Evolutionary conservation across 2,797 vertebrate species (phyloP), one percentile per base, ranked within the genome.

Genomic region (Neoniphon sammara): DNA sequence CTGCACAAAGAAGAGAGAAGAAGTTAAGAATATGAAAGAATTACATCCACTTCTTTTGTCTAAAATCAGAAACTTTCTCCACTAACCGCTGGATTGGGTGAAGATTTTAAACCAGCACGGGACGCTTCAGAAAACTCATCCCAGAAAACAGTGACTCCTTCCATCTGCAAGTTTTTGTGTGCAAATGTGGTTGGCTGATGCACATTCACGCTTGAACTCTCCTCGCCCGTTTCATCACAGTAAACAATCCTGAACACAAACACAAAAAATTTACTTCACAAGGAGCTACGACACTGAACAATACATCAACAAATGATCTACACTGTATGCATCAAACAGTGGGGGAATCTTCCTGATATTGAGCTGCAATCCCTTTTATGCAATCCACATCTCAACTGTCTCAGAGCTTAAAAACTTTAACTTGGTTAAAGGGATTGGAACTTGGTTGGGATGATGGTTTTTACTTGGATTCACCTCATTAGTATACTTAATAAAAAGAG

Each of bases 121-220:
- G 96, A 93, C 1, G 92, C 93, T 62, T 97, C 97, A 36, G 95
- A 95, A 91, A 99, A 99, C 86, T 99, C 97, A 55, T 98, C 96
- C 97, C 97, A 99, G 87, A 97, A 98, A 54, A 99, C 71, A 25
- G 94, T 95, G 59, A 97, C 95, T 59, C 96, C 97, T 57, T 96
- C 95, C 90, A 99, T 94, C 80, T 96, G 96, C 79, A 99, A 87
- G 66, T 96, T 94, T 91, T 99, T 99, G 87, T 97, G 97, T 67
- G 97, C 97, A 87, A 98, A 99, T 11, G 96, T 96, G 66, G 95
- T 97, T 52, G 97, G 97, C 79, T 98, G 97, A 87, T 99, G 97
- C 1, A 98, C 96, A 20, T 98, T 97, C 53, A 97, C 94, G 70
- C 93, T 96, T 78, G 96, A 94, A 85, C 93, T 93, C 71, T 98